Conservation (phyloP, 2,113 vertebrate species). For the Platysteira castanea region DNA sequence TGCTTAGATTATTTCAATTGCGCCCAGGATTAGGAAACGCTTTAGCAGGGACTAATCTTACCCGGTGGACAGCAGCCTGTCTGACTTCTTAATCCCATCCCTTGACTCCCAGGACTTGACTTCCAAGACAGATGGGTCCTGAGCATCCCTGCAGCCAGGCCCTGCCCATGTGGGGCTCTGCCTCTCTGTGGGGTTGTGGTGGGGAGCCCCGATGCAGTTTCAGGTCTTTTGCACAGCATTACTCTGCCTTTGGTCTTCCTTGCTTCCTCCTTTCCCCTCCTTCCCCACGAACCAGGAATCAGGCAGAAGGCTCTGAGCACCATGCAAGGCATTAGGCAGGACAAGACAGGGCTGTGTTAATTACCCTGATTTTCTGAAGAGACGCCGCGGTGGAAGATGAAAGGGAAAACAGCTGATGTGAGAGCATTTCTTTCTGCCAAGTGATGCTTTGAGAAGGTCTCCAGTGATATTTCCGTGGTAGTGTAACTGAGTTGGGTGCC, state of each 20-base stretch:
- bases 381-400: not conserved
- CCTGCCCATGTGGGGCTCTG: not conserved
- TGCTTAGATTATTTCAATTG: constrained; percentile 22
- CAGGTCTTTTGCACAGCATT: not conserved
- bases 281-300: not conserved
- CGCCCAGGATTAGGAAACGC: not conserved
- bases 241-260: not conserved
- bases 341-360: not conserved
- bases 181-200: not conserved
- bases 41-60: not conserved
- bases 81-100: not conserved
- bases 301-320: not conserved
- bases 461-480: not conserved
- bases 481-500: not conserved
- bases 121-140: not conserved
- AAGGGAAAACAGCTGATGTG: not conserved
- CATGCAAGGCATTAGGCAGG: not conserved
- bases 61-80: not conserved
- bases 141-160: not conserved
- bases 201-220: not conserved
- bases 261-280: not conserved
- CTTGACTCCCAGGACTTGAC: not conserved
- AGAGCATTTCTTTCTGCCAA: not conserved
- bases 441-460: not conserved
- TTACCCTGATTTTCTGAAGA: not conserved